Percentiles rank a stretch among this genome's conserved stretches.
phyloP scores from a whole-genome alignment of 2,797 vertebrate genomes.

The Girardinus metallicus region DNA sequence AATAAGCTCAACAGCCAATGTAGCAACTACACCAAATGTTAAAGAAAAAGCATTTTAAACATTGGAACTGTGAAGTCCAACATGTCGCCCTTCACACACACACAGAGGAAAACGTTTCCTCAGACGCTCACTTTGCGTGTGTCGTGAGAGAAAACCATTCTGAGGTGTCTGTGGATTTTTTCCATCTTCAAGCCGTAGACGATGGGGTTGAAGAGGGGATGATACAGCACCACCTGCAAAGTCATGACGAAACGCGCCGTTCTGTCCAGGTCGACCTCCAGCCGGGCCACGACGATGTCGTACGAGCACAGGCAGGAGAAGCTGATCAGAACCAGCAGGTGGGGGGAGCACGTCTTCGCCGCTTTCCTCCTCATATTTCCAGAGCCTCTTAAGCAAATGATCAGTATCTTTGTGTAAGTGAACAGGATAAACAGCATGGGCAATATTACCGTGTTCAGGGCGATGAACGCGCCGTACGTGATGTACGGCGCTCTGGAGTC shows the following conservation, averaged over 20 bases:
- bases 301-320: slow-evolving; percentile 22
- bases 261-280: slow-evolving; percentile 25
- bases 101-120: background rate
- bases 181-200: slow-evolving; percentile 52
- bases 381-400: background rate
- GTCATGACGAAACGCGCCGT: slow-evolving; percentile 36
- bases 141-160: background rate
- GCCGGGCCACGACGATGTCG: slow-evolving; percentile 16
- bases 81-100: too few relatives aligned
- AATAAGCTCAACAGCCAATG: background rate
- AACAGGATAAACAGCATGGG: slow-evolving; percentile 30
- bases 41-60: background rate
- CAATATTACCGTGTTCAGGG: background rate
- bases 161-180: slow-evolving; percentile 33
- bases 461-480: background rate
- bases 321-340: slow-evolving; percentile 35
- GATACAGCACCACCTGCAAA: slow-evolving; percentile 35
- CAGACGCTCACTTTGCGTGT: background rate
- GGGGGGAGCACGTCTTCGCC: slow-evolving; percentile 41
- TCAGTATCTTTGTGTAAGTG: slow-evolving; percentile 37
- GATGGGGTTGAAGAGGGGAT: slow-evolving; percentile 47
- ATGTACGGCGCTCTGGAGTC: background rate
- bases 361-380: slow-evolving; percentile 29
- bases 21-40: background rate
- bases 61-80: too few relatives aligned